Evolutionary conservation across 1,140 invertebrate genomes (phyloP).

Genomic region (Choristoneura fumiferana): DNA sequence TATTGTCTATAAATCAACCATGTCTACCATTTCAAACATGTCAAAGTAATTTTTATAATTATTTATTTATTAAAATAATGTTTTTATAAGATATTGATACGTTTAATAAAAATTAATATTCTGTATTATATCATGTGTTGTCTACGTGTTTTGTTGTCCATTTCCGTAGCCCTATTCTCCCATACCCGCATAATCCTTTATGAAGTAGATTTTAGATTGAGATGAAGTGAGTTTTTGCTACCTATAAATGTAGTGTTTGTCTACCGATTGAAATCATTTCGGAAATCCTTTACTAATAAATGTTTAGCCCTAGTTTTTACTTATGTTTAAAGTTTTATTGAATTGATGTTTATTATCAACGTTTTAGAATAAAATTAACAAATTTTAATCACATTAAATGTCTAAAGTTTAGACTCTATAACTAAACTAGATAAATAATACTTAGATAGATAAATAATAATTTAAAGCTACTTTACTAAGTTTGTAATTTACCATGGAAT

Average conservation of each 20-base stretch:
- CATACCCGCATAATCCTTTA: background rate
- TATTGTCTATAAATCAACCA: constrained; percentile 42
- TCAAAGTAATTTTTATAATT: constrained; percentile 61
- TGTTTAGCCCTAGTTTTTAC: background rate
- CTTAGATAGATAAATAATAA: no score
- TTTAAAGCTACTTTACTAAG: no score
- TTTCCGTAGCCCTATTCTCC: constrained; percentile 9
- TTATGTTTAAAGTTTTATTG: no score
- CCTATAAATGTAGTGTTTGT: constrained; percentile 8
- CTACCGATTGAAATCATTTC: background rate
- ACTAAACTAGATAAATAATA: no score
- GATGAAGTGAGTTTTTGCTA: background rate
- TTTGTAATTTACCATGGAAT: no score
- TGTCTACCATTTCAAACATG: constrained; percentile 50
- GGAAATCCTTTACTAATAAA: background rate
- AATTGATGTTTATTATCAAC: no score
- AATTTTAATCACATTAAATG: no score
- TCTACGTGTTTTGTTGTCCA: constrained; percentile 39
- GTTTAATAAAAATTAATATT: constrained; percentile 74
- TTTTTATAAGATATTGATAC: constrained; percentile 72
- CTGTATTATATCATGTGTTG: constrained; percentile 61
- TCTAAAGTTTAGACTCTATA: no score
- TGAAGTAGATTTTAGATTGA: constrained; percentile 4
- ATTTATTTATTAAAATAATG: constrained; percentile 72
- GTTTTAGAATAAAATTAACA: no score